phyloP scores from a whole-genome alignment of 1,140 invertebrate species.

The Camponotus floridanus region DNA sequence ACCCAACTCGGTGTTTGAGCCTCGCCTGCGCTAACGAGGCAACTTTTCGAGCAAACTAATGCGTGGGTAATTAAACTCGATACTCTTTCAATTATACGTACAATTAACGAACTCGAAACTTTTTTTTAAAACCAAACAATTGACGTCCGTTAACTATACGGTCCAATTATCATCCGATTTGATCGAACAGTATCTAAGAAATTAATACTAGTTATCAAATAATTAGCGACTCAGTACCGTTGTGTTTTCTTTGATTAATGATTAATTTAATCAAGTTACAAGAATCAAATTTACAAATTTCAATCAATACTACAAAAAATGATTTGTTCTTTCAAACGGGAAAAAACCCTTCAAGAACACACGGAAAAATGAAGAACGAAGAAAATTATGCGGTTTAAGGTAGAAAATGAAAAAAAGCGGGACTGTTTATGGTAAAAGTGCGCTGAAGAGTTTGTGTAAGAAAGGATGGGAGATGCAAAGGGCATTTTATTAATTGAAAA shows the following conservation, averaged over 20 bases:
- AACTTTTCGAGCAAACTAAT: conserved; percentile 52
- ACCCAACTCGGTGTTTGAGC: conserved; percentile 31
- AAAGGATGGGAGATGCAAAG: conserved; percentile 14
- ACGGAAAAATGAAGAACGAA: neutral
- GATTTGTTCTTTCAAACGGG: neutral
- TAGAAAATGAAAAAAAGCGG: conserved; percentile 22
- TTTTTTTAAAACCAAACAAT: conserved; percentile 33
- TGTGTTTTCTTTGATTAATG: neutral
- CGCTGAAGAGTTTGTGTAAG: neutral
- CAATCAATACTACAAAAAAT: neutral
- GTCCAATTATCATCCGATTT: conserved; percentile 20
- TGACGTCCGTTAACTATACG: conserved; percentile 29
- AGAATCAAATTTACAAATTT: neutral
- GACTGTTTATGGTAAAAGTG: neutral
- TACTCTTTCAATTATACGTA: conserved; percentile 59
- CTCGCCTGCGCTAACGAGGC: conserved; percentile 49
- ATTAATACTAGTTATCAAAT: conserved; percentile 39
- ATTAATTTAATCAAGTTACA: neutral
- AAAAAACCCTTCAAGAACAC: neutral
- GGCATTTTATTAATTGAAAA: conserved; percentile 49
- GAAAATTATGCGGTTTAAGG: conserved; percentile 11
- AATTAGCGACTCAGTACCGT: conserved; percentile 3
- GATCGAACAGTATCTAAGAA: conserved; percentile 18
- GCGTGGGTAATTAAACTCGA: conserved; percentile 51
- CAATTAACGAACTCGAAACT: conserved; percentile 42